These are phyloP conservation scores for Apostichopus californicus DNA, from an alignment of 35 echinoderm and acorn worm species.

Conservation along the genomic window DNA sequence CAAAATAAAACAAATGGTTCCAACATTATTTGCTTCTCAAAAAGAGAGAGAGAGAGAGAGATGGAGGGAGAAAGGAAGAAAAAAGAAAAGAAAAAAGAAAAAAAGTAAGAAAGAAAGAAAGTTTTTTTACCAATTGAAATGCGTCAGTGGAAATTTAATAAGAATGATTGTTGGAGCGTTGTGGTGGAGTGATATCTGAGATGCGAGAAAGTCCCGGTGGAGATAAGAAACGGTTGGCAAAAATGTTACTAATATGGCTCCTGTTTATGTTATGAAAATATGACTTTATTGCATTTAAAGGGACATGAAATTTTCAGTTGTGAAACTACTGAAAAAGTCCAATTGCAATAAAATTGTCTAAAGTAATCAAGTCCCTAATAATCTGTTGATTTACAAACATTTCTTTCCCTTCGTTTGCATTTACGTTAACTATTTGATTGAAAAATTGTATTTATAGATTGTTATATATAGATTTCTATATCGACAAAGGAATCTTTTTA, in stretches of 20 bases:
- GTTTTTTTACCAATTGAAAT: constrained; percentile 51
- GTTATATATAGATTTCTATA: no score
- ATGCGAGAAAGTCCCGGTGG: background rate
- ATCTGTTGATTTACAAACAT: no score
- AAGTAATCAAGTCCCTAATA: no score
- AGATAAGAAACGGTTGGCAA: constrained; percentile 10
- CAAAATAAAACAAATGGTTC: constrained; percentile 52
- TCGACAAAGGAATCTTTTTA: no score
- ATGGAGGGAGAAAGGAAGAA: background rate
- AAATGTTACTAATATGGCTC: constrained; percentile 14
- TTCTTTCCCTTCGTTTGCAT: no score
- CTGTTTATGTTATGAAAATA: constrained; percentile 40
- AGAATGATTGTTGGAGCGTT: constrained; percentile 48
- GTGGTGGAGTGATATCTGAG: constrained; percentile 19
- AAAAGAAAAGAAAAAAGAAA: background rate
- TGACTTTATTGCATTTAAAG: constrained; percentile 43
- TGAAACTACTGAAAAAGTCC: no score
- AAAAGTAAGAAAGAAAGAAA: background rate
- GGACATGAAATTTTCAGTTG: background rate
- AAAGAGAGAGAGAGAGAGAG: background rate
- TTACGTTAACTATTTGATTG: no score
- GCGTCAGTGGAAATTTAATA: constrained; percentile 53
- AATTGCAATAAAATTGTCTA: no score
- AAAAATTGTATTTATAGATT: no score
- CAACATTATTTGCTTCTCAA: constrained; percentile 52